phyloP scores from a whole-genome alignment of 2,797 vertebrate species.

The Phoxinus dragarum region DNA sequence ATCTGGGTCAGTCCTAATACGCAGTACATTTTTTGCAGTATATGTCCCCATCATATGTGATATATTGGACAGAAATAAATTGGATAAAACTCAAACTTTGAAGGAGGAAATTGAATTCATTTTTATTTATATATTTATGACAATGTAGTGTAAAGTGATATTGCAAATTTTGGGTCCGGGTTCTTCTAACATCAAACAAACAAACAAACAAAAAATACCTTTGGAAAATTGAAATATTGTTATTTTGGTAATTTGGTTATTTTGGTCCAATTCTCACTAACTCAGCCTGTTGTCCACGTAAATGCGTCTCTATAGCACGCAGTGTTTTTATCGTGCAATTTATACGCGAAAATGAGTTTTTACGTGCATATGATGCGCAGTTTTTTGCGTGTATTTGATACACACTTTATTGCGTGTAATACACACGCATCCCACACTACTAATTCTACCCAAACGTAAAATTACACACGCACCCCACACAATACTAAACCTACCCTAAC shows the following conservation, averaged over 20 bases:
- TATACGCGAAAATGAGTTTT: too few relatives aligned
- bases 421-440: too few relatives aligned
- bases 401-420: too few relatives aligned
- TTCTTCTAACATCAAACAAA: neutral
- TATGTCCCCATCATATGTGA: neutral
- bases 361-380: too few relatives aligned
- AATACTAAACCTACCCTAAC: too few relatives aligned
- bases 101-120: neutral
- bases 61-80: neutral
- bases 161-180: neutral
- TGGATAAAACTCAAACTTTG: conserved; percentile 1
- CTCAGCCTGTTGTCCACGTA: too few relatives aligned
- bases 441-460: too few relatives aligned
- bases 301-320: too few relatives aligned
- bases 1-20: conserved; percentile 22
- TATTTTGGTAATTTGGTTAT: neutral
- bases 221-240: neutral
- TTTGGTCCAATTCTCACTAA: too few relatives aligned
- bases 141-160: neutral
- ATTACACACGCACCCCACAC: too few relatives aligned
- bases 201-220: neutral
- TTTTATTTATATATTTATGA: neutral
- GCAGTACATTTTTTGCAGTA: neutral
- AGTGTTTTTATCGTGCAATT: too few relatives aligned
- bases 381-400: too few relatives aligned